phyloP scores from a whole-genome alignment of 2,888 invertebrate species.

The Leptopilina syphax region DNA sequence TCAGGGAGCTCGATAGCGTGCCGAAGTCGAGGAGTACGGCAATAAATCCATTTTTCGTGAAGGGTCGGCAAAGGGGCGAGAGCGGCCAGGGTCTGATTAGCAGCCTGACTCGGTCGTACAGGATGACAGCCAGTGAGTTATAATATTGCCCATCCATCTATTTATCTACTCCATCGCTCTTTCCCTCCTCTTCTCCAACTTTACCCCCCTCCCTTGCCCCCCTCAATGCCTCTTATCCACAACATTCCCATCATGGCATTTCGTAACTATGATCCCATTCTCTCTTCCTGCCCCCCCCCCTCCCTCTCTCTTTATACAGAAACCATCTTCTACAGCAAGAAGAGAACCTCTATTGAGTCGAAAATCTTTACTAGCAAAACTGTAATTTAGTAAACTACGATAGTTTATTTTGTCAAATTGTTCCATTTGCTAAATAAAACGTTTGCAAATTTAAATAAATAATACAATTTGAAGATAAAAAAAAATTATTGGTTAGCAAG shows the following conservation, averaged over 20 bases:
- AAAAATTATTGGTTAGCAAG: too few species aligned
- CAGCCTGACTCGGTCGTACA: slow-evolving; percentile 77
- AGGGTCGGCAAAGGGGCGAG: slow-evolving; percentile 70
- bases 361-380: not conserved
- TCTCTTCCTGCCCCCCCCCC: not conserved
- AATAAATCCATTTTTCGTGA: slow-evolving; percentile 77
- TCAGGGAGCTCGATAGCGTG: slow-evolving; percentile 77
- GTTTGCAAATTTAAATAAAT: too few species aligned
- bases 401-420: too few species aligned
- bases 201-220: slow-evolving; percentile 43
- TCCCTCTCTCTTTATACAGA: not conserved
- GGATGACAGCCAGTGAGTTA: slow-evolving; percentile 77
- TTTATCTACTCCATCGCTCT: slow-evolving; percentile 72
- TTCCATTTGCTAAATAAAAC: too few species aligned
- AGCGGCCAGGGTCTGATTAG: slow-evolving; percentile 76
- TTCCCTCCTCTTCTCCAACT: slow-evolving; percentile 62
- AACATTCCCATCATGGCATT: slow-evolving; percentile 11
- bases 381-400: too few species aligned
- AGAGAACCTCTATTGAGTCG: not conserved
- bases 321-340: not conserved
- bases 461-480: too few species aligned
- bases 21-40: slow-evolving; percentile 77
- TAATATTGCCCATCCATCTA: slow-evolving; percentile 78
- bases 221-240: not conserved
- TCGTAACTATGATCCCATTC: not conserved